phyloP scores from a whole-genome alignment of 2,797 vertebrate genomes.

The Spondyliosoma cantharus region DNA sequence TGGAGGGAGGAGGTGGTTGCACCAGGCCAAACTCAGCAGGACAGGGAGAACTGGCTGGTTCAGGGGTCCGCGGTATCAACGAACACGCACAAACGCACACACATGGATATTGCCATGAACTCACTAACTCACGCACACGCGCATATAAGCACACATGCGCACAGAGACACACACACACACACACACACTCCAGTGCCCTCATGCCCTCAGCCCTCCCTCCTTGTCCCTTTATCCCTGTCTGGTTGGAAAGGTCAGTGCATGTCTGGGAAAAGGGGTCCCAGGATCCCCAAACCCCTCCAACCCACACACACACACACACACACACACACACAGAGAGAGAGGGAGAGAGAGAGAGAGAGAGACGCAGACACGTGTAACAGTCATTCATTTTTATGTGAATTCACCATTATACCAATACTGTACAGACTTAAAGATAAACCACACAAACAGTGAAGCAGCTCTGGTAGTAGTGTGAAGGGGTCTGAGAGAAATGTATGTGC shows the following conservation, averaged over 20 bases:
- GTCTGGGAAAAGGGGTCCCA: constrained; percentile 96
- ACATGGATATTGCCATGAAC: constrained; percentile 77
- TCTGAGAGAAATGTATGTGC: constrained; percentile 81
- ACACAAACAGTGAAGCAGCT: constrained; percentile 63
- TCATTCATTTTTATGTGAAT: constrained; percentile 86
- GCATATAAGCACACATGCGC: neutral
- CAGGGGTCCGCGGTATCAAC: constrained; percentile 87
- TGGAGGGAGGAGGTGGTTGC: constrained; percentile 41
- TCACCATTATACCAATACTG: constrained; percentile 86
- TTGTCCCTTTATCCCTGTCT: constrained; percentile 91
- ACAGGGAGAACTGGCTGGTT: constrained; percentile 88
- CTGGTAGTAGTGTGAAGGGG: constrained; percentile 55
- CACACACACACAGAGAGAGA: constrained; percentile 29
- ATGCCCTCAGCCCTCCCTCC: constrained; percentile 75
- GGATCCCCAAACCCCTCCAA: constrained; percentile 84
- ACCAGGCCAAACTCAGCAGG: constrained; percentile 87
- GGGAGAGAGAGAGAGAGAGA: neutral
- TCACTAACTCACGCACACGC: constrained; percentile 8
- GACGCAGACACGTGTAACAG: constrained; percentile 14
- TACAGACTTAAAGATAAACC: constrained; percentile 82
- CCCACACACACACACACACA: constrained; percentile 32
- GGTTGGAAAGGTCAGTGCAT: constrained; percentile 97
- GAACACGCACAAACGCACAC: constrained; percentile 46
- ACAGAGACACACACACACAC: constrained; percentile 24
- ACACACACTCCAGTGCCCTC: constrained; percentile 67